A percentile compares a stretch with the other conserved stretches of the same genome.
These are phyloP conservation scores for Drosophila birchii DNA, from an alignment of 2,888 invertebrate species.

Conservation along the genomic window DNA sequence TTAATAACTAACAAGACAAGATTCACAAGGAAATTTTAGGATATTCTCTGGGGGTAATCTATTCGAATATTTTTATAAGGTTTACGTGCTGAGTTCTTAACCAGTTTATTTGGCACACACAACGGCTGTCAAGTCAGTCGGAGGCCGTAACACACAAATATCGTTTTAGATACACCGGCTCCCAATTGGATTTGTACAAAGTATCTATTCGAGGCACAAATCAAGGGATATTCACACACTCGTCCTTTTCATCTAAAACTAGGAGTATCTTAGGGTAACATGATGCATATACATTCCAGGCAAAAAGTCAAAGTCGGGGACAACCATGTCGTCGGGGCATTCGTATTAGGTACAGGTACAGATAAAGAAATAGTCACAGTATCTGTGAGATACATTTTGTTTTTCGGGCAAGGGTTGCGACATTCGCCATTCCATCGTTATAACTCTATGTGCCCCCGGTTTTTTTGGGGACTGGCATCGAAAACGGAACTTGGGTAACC, in stretches of 20 bases:
- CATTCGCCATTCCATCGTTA: slow-evolving; percentile 68
- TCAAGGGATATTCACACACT: slow-evolving; percentile 28
- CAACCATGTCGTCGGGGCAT: slow-evolving; percentile 36
- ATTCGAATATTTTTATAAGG: slow-evolving; percentile 13
- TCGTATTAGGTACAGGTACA: slow-evolving; percentile 66
- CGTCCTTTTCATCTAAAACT: slow-evolving; percentile 21
- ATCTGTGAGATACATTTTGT: slow-evolving; percentile 53
- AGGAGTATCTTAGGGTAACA: slow-evolving; percentile 39
- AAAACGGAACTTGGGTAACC: slow-evolving; percentile 67
- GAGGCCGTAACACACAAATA: slow-evolving; percentile 55
- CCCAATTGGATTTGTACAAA: slow-evolving; percentile 35
- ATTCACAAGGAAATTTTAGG: slow-evolving; percentile 8
- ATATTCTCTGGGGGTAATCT: slow-evolving; percentile 19
- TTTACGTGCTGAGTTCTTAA: slow-evolving; percentile 36
- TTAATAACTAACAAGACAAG: slow-evolving; percentile 58
- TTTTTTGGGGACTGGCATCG: slow-evolving; percentile 40
- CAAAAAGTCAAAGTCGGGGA: slow-evolving; percentile 33
- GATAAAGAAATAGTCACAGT: slow-evolving; percentile 20
- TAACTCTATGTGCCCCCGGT: slow-evolving; percentile 62
- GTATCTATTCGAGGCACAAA: slow-evolving; percentile 36
- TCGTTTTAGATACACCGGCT: slow-evolving; percentile 31
- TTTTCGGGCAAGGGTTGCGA: slow-evolving; percentile 47
- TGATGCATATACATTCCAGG: slow-evolving; percentile 74
- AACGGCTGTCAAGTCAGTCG: slow-evolving; percentile 67
- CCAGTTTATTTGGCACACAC: slow-evolving; percentile 6